A percentile compares a stretch with the other conserved stretches of the same genome.
These are phyloP conservation scores for Siderastrea siderea DNA, from an alignment of 92 coral and sea anemone species.

Conservation along the genomic window DNA sequence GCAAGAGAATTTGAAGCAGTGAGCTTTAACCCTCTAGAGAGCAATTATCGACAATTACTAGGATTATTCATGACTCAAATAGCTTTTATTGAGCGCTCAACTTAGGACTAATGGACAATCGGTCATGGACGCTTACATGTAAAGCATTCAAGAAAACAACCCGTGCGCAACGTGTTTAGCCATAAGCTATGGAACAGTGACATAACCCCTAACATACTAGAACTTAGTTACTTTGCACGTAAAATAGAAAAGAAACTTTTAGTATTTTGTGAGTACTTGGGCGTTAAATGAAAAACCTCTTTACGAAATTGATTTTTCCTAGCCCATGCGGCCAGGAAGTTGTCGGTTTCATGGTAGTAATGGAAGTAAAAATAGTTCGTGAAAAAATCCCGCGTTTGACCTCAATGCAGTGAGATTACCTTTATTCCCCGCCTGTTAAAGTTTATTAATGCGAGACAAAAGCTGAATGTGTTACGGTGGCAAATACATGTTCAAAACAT, in stretches of 20 bases:
- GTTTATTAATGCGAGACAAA: slow-evolving; percentile 23
- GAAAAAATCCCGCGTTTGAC: background rate
- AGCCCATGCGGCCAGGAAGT: background rate
- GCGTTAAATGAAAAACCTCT: background rate
- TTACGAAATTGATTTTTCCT: background rate
- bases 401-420: background rate
- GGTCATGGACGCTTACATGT: slow-evolving; percentile 20
- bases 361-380: background rate
- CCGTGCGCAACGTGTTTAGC: background rate
- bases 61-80: slow-evolving; percentile 25
- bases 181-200: background rate
- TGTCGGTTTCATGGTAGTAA: background rate
- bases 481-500: slow-evolving; percentile 10
- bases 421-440: slow-evolving; percentile 12
- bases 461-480: background rate
- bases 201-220: background rate
- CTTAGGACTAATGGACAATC: slow-evolving; percentile 24
- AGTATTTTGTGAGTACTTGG: background rate
- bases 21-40: slow-evolving; percentile 20
- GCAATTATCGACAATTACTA: slow-evolving; percentile 36
- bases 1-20: slow-evolving; percentile 20
- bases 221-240: background rate
- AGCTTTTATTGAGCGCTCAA: slow-evolving; percentile 32
- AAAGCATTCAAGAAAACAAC: slow-evolving; percentile 4
- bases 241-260: background rate